These are phyloP conservation scores for Chrysolina oricalcia DNA, from an alignment of 2,888 invertebrate species.

Conservation along the genomic window DNA sequence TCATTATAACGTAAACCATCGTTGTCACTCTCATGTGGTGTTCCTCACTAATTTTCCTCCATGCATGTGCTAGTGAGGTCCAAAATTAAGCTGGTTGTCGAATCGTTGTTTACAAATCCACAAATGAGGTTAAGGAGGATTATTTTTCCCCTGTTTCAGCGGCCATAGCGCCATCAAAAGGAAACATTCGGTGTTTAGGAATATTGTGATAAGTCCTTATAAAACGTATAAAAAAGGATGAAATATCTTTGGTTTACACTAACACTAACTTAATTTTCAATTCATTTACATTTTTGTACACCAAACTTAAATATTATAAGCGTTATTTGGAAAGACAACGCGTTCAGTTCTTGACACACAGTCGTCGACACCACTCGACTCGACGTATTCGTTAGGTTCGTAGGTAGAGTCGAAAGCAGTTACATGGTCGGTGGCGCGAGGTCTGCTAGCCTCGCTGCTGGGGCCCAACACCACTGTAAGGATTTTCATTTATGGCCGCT, in stretches of 20 bases:
- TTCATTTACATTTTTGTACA: conserved; percentile 46
- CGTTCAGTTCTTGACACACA: conserved; percentile 60
- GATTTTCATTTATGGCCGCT: conserved; percentile 74
- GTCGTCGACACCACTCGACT: conserved; percentile 60
- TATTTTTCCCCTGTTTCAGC: conserved; percentile 69
- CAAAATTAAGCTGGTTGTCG: conserved; percentile 45
- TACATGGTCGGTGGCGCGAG: conserved; percentile 73
- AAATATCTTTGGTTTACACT: conserved; percentile 56
- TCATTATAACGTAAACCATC: conserved; percentile 49
- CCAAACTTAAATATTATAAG: conserved; percentile 49
- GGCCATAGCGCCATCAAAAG: conserved; percentile 70
- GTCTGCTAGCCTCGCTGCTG: conserved; percentile 76
- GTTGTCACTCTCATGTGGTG: conserved; percentile 40
- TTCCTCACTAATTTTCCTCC: conserved; percentile 38
- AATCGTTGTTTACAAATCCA: conserved; percentile 63
- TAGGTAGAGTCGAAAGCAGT: conserved; percentile 74
- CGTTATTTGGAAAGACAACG: conserved; percentile 61
- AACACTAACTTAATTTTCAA: conserved; percentile 52
- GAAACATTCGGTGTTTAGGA: conserved; percentile 68
- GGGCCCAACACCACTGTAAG: conserved; percentile 60
- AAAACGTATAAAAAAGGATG: conserved; percentile 50
- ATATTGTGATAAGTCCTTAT: conserved; percentile 63
- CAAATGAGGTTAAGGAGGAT: conserved; percentile 70
- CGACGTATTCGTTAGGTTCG: conserved; percentile 55
- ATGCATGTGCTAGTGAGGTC: conserved; percentile 33